A percentile compares a stretch with the other conserved stretches of the same genome.
Conservation (phyloP, 2,888 invertebrate genomes). For the Steinernema carpocapsae region DNA sequence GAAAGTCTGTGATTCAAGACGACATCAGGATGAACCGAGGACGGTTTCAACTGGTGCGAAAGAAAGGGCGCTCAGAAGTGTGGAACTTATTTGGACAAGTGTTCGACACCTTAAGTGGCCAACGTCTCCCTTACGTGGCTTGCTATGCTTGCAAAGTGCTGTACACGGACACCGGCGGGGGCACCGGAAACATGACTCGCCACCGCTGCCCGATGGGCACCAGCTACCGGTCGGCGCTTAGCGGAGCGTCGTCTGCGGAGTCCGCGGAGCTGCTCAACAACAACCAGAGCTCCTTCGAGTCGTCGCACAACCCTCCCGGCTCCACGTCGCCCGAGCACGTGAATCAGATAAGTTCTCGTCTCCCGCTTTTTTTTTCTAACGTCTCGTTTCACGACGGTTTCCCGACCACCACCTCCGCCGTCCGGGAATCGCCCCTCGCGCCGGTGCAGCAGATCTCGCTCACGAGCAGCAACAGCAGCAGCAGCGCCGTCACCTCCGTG, state of each 20-base stretch:
- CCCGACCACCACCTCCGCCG: slow-evolving; percentile 9
- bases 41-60: slow-evolving; percentile 61
- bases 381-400: neutral
- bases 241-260: neutral
- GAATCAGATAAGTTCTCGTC: slow-evolving; percentile 17
- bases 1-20: slow-evolving; percentile 34
- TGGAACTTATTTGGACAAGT: slow-evolving; percentile 68
- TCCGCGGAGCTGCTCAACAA: neutral
- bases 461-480: slow-evolving; percentile 16
- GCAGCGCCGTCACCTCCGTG: slow-evolving; percentile 6
- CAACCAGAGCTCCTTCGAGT: slow-evolving; percentile 21
- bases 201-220: slow-evolving; percentile 62
- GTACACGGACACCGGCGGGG: slow-evolving; percentile 65
- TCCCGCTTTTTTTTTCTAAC: neutral
- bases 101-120: slow-evolving; percentile 59
- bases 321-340: slow-evolving; percentile 24
- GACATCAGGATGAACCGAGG: slow-evolving; percentile 54
- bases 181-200: slow-evolving; percentile 66
- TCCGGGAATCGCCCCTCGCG: slow-evolving; percentile 16
- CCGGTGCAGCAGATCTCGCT: slow-evolving; percentile 31
- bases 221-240: slow-evolving; percentile 10
- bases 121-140: slow-evolving; percentile 66
- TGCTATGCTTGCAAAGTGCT: slow-evolving; percentile 68
- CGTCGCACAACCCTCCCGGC: slow-evolving; percentile 19
- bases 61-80: slow-evolving; percentile 65